These are phyloP conservation scores for Tychaedon coryphoeus DNA, from an alignment of 2,113 vertebrate species.

Conservation along the genomic window DNA sequence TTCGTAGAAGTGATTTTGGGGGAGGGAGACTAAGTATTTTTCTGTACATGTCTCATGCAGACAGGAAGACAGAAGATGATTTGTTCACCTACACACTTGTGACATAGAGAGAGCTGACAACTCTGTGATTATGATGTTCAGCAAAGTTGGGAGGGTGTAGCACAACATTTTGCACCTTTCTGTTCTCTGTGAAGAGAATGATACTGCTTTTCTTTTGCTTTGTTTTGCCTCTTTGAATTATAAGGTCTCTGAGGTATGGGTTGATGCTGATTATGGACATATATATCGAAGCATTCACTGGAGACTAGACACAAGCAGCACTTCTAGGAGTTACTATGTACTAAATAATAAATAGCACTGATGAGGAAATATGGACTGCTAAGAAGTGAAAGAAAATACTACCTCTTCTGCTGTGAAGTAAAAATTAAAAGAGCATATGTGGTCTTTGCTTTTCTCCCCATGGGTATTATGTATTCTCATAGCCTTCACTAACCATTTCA, in stretches of 20 bases:
- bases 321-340: background rate
- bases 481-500: constrained; percentile 48
- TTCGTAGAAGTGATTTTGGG: background rate
- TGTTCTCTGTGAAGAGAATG: background rate
- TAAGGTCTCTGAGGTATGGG: background rate
- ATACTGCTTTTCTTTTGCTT: background rate
- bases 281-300: background rate
- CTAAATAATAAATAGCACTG: background rate
- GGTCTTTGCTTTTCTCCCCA: background rate
- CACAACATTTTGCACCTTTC: background rate
- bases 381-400: background rate
- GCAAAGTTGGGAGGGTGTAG: background rate
- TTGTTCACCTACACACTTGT: background rate
- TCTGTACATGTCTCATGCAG: background rate
- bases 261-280: background rate
- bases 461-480: constrained; percentile 41
- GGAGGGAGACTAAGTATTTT: background rate
- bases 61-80: background rate
- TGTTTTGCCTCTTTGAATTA: background rate
- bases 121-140: background rate
- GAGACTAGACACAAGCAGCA: background rate
- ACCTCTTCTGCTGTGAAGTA: background rate
- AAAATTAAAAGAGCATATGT: background rate
- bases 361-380: background rate
- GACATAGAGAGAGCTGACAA: background rate